Evolutionary conservation across 1,140 invertebrate genomes (phyloP), one percentile per base, ranked within the genome.

Genomic region (Harlomillsia oculata): DNA sequence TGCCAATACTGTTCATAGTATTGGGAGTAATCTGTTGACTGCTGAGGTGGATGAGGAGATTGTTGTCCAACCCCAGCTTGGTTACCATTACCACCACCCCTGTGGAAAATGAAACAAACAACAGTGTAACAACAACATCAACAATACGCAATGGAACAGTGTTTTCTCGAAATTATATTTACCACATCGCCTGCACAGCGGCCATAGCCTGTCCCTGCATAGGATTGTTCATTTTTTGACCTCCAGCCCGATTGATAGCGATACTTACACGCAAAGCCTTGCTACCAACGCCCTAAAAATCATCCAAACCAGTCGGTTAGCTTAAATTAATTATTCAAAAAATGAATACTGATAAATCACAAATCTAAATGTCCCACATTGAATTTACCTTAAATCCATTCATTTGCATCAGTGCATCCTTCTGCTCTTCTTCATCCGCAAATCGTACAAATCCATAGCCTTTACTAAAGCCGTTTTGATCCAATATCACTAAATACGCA

Each of bases 361-460:
- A 16, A 26, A 11, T 48, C 9, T 29, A 13, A 11, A 48, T 21
- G 26, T 11, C 26, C 18, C 13, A 4, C 1, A 52, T 52, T 18
- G 5, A 49, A 28, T 26, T 72, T 0, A 85, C 85, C 67, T 82
- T 82, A 69, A 84, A 89, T 2, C 85, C 85, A 71, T 88, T 90
- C 88, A 90, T 95, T 67, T 80, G 82, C 57, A 85, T 82, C 36
- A 96, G 74, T 63, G 91, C 91, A 69, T 88, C 84, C 68, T 93
- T 88, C 68, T 96, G 91, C 68, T 97, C 93, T 56, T 89, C 85
- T 74, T 97, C 92, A 68, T 86, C 89, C 8, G 87, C 84, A 71
- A 97, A 97, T 65, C 89, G 77, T 2, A 97, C 87, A 76, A 97
- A 97, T n/a, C 92, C 94, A 72, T 94, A 97, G 30, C 93, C 92